These are phyloP conservation scores for Iselma pallidipennis DNA, from an alignment of 2,888 invertebrate genomes.

Conservation along the genomic window DNA sequence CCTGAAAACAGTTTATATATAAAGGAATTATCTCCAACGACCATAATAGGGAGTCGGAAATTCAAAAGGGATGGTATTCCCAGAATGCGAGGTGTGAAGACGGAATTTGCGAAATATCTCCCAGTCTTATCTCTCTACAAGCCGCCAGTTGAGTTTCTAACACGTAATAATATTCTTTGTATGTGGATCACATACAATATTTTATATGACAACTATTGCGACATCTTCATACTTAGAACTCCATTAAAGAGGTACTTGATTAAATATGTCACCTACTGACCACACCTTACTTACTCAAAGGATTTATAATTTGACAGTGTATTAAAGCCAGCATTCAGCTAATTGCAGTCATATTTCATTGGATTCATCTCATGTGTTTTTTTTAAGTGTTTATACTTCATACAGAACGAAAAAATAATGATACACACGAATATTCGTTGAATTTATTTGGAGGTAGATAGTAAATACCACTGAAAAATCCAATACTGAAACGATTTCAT, in stretches of 20 bases:
- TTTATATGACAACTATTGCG: conserved; percentile 19
- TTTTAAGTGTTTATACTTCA: background rate
- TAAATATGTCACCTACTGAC: conserved; percentile 29
- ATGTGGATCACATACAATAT: conserved; percentile 8
- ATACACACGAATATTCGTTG: background rate
- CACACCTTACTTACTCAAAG: conserved; percentile 24
- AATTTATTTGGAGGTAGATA: no score
- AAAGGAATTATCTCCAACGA: conserved; percentile 16
- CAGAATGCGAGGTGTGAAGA: conserved; percentile 30
- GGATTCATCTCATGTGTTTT: background rate
- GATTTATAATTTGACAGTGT: conserved; percentile 23
- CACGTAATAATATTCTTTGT: conserved; percentile 16
- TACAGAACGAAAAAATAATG: background rate
- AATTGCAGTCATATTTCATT: conserved; percentile 17
- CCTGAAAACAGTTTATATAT: conserved; percentile 7
- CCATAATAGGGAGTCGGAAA: conserved; percentile 14
- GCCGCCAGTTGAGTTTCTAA: conserved; percentile 17
- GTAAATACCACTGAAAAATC: no score
- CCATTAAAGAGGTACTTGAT: conserved; percentile 29
- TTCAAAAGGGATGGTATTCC: conserved; percentile 10
- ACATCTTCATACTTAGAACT: conserved; percentile 24
- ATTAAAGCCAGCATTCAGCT: conserved; percentile 18
- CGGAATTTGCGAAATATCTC: conserved; percentile 33
- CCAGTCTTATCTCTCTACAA: conserved; percentile 27
- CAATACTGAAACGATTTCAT: background rate